These are phyloP conservation scores for Bellardia pandia DNA, from an alignment of 2,888 invertebrate genomes.

Conservation along the genomic window DNA sequence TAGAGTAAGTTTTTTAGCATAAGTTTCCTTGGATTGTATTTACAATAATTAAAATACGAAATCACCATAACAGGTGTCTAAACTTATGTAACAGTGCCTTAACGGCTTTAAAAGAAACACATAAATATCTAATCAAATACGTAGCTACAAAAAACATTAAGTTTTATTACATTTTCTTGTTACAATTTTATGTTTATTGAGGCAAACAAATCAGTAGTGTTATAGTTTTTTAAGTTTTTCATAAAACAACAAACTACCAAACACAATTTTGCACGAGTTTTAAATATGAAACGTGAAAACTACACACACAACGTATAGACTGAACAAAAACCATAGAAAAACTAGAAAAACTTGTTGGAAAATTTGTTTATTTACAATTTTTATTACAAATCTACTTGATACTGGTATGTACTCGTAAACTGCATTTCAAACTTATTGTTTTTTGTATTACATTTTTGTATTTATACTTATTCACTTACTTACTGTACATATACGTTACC, in stretches of 20 bases:
- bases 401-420: slow-evolving; percentile 24
- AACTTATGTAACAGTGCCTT: slow-evolving; percentile 64
- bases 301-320: slow-evolving; percentile 18
- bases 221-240: slow-evolving; percentile 31
- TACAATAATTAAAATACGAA: slow-evolving; percentile 1
- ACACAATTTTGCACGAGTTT: slow-evolving; percentile 60
- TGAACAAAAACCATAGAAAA: slow-evolving; percentile 47
- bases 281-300: slow-evolving; percentile 24
- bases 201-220: slow-evolving; percentile 41
- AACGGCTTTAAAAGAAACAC: not conserved
- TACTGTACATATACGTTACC: not conserved
- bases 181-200: not conserved
- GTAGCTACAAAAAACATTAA: not conserved
- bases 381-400: slow-evolving; percentile 65
- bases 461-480: not conserved
- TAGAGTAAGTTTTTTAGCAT: not conserved
- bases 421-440: slow-evolving; percentile 33
- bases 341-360: slow-evolving; percentile 73
- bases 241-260: slow-evolving; percentile 26
- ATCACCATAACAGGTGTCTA: slow-evolving; percentile 59
- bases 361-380: slow-evolving; percentile 73
- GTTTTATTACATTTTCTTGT: slow-evolving; percentile 45
- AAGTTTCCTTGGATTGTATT: slow-evolving; percentile 30
- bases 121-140: not conserved
- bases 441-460: not conserved